Evolutionary conservation across 92 coral and sea anemone genomes (phyloP).

Genomic region (Palythoa heliodiscus): DNA sequence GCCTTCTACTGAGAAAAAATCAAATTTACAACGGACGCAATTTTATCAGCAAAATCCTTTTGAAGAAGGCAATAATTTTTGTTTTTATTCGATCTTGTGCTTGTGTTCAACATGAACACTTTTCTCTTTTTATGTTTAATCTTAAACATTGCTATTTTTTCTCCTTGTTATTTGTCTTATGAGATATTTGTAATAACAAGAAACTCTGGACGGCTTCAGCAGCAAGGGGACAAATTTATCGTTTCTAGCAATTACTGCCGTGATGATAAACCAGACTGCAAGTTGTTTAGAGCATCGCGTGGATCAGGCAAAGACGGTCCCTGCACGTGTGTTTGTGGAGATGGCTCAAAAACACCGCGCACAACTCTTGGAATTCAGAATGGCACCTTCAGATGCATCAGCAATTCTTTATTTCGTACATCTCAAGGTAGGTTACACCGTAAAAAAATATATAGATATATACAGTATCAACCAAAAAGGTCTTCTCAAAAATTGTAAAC

Average conservation of each 20-base stretch:
- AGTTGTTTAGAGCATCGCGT: constrained; percentile 11
- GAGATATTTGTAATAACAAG: constrained; percentile 23
- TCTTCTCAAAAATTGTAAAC: not conserved
- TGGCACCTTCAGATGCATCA: constrained; percentile 7
- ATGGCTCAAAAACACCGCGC: not conserved
- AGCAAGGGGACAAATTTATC: constrained; percentile 5
- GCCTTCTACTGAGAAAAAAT: not conserved
- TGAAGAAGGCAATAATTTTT: not conserved
- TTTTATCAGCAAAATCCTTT: not conserved
- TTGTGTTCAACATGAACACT: constrained; percentile 3
- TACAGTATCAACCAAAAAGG: not conserved
- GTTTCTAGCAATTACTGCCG: constrained; percentile 7
- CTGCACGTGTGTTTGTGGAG: constrained; percentile 14
- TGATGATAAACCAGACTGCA: constrained; percentile 3
- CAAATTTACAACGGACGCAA: not conserved
- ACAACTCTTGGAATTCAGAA: constrained; percentile 15
- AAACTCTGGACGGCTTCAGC: constrained; percentile 1
- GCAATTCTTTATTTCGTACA: constrained; percentile 10
- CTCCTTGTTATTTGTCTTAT: not conserved
- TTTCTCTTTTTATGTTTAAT: not conserved
- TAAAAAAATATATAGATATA: not conserved
- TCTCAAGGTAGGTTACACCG: constrained; percentile 14
- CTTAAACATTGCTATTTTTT: not conserved
- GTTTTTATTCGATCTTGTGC: not conserved
- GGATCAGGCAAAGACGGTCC: not conserved